Evolutionary conservation across 2,888 invertebrate species (phyloP).

Genomic region (Tromatobia lineatoria): DNA sequence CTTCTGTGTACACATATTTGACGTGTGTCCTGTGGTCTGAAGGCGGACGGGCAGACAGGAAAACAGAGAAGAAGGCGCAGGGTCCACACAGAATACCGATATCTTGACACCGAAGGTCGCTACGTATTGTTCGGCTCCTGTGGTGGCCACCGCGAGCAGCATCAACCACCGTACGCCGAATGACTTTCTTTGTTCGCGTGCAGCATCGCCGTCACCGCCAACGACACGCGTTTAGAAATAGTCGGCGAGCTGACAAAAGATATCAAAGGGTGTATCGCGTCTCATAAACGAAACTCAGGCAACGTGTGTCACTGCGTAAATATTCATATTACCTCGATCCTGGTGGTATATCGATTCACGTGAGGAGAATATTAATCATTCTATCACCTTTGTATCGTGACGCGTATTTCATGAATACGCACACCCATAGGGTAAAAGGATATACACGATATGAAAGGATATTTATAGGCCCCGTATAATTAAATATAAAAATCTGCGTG

Average conservation of each 20-base stretch:
- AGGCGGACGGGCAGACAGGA: constrained; percentile 16
- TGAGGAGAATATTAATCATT: constrained; percentile 58
- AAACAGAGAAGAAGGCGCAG: constrained; percentile 47
- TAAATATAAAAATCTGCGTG: background rate
- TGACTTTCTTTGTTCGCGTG: constrained; percentile 63
- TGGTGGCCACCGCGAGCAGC: constrained; percentile 40
- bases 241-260: constrained; percentile 65
- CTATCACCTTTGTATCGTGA: constrained; percentile 1
- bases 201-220: constrained; percentile 42
- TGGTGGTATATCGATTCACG: constrained; percentile 63
- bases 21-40: constrained; percentile 58
- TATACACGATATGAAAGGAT: background rate
- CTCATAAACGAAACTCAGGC: constrained; percentile 58
- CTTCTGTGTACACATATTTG: constrained; percentile 64
- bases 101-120: constrained; percentile 42
- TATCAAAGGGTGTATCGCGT: constrained; percentile 61
- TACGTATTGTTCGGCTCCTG: constrained; percentile 62
- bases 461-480: background rate
- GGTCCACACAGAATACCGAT: constrained; percentile 67
- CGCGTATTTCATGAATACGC: background rate
- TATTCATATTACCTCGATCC: constrained; percentile 60
- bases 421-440: background rate
- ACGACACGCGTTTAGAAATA: constrained; percentile 34
- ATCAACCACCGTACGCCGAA: constrained; percentile 47
- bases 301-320: constrained; percentile 60